These are phyloP conservation scores for Dasyprocta punctata DNA, from an alignment of 2,113 vertebrate species.

Conservation along the genomic window DNA sequence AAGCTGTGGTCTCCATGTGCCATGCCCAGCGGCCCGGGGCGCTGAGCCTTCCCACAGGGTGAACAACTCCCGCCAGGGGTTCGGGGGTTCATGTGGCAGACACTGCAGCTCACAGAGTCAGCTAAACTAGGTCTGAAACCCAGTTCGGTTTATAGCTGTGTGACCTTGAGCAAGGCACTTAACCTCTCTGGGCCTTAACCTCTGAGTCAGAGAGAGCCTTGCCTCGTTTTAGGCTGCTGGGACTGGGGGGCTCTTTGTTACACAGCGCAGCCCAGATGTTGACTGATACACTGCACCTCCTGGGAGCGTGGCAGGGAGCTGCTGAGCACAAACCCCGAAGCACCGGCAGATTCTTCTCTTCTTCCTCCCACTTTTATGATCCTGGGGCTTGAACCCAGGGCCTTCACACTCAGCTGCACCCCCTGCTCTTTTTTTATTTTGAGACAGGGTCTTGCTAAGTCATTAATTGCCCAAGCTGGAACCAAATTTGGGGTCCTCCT, in stretches of 20 bases:
- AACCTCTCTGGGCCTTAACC: not conserved
- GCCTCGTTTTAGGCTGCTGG: not conserved
- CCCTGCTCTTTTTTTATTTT: not conserved
- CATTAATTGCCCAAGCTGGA: not conserved
- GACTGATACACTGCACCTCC: not conserved
- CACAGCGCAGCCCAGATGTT: not conserved
- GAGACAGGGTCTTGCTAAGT: not conserved
- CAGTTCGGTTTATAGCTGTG: not conserved
- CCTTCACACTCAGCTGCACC: too few species aligned
- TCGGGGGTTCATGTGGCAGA: not conserved
- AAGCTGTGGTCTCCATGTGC: too few species aligned
- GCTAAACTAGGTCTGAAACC: not conserved
- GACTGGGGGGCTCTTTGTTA: not conserved
- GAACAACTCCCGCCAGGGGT: not conserved
- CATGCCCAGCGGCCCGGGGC: not conserved
- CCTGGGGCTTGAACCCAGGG: not conserved
- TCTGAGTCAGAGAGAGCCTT: not conserved
- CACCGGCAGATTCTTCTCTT: not conserved
- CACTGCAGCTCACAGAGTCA: not conserved
- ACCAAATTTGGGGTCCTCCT: not conserved
- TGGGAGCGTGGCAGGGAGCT: not conserved
- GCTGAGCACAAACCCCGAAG: not conserved
- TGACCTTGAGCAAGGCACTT: not conserved
- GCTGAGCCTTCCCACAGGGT: fast-evolving
- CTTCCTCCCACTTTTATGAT: not conserved